Evolutionary conservation across 2,797 vertebrate species (phyloP), one percentile per base, ranked within the genome.

Genomic region (Pseudochromis fuscus): DNA sequence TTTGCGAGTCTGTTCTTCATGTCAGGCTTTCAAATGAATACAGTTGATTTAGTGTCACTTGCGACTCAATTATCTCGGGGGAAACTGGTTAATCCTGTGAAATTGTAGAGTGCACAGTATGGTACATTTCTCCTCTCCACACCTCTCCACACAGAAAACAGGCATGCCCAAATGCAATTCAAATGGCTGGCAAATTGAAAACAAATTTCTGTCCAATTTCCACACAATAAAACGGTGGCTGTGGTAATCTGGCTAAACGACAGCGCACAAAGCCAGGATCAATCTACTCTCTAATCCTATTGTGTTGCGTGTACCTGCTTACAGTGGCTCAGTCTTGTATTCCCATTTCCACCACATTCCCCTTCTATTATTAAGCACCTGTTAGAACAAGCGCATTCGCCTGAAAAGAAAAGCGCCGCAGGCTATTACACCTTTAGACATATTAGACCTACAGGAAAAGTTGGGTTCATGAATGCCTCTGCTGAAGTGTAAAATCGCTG

Each of bases 271-370:
- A 90, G 85, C 86, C 86, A 38, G 88, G 86, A 91, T 93, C 90
- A 93, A 89, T 84, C 86, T 88, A 44, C 66, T 75, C 85, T 81
- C 68, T 90, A 88, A 88, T 89, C 87, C 91, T 86, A 91, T 92
- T 93, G 89, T 93, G 89, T 83, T 87, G 35, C 8, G 51, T 85
- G 83, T 89, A 88, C 89, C 89, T 90, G 86, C 88, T 90, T 86
- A 92, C 80, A 87, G 84, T 82, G 75, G 83, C 91, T 92, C 69
- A 67, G 84, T 59, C 74, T 83, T 75, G 83, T 83, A 79, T 87
- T 77, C 69, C 72, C 52, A 69, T 79, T 87, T 84, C 71, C 68
- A 78, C 79, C 30, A 44, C 79, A 84, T 83, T 76, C 72, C 60
- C 70, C 40, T 18, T 79, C 73, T 79, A 80, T 87, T 88, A 91